Conservation (phyloP, 2,113 vertebrate genomes). For the Fregetta grallaria region DNA sequence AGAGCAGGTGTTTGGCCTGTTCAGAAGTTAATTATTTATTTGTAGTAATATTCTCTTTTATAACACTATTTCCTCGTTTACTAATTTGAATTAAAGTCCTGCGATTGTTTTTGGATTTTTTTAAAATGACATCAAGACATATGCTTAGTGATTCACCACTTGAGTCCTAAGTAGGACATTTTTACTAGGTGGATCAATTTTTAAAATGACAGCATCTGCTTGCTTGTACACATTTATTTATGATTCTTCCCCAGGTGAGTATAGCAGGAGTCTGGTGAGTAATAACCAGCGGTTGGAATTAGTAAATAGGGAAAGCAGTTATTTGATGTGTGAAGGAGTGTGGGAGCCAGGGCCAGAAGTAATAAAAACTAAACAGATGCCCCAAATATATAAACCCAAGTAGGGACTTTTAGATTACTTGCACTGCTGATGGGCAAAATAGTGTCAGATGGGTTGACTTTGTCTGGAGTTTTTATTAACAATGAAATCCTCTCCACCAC, state of each 20-base stretch:
- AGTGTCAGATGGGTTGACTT: neutral
- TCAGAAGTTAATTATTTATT: neutral
- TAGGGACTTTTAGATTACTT: neutral
- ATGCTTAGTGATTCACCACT: constrained; percentile 49
- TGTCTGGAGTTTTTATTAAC: neutral
- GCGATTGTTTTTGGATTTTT: constrained; percentile 47
- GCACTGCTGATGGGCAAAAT: neutral
- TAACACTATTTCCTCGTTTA: neutral
- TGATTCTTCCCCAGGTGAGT: constrained; percentile 76
- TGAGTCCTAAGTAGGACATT: constrained; percentile 66
- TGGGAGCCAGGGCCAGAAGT: constrained; percentile 49
- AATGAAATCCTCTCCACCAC: neutral
- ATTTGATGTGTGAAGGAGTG: constrained; percentile 76
- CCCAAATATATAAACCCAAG: neutral
- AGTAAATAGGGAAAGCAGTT: constrained; percentile 54
- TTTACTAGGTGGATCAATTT: constrained; percentile 69
- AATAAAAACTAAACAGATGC: constrained; percentile 52
- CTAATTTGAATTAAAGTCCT: constrained; percentile 37
- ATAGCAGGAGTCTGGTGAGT: constrained; percentile 51
- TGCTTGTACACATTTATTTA: constrained; percentile 76
- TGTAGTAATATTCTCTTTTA: neutral
- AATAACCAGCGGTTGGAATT: constrained; percentile 78
- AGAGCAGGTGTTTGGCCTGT: neutral
- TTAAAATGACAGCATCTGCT: constrained; percentile 80
- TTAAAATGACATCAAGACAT: constrained; percentile 60